Conservation (phyloP, 2,113 vertebrate genomes). For the Nibea coibor region DNA sequence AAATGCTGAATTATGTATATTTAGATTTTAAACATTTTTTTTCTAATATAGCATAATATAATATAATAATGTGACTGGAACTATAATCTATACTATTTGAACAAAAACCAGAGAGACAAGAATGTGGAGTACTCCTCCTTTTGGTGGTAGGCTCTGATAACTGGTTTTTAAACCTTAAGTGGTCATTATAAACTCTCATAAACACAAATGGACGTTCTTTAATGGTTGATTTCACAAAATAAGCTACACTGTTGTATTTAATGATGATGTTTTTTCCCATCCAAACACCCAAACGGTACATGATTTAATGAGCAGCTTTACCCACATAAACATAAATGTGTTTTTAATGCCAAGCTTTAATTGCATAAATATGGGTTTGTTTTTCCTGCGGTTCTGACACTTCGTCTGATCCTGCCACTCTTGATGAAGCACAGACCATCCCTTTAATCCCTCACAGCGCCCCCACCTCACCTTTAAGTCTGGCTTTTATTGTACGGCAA, state of each 20-base stretch:
- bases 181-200: constrained; percentile 51
- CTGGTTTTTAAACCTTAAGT: constrained; percentile 47
- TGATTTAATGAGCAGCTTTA: constrained; percentile 63
- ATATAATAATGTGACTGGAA: constrained; percentile 9
- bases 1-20: background rate
- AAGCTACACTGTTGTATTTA: constrained; percentile 45
- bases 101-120: background rate
- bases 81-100: background rate
- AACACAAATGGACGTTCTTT: constrained; percentile 57
- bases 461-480: constrained; percentile 53
- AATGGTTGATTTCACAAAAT: constrained; percentile 41
- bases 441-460: constrained; percentile 62
- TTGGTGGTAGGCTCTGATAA: constrained; percentile 31
- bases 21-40: background rate
- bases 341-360: constrained; percentile 60
- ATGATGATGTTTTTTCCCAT: constrained; percentile 41
- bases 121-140: background rate
- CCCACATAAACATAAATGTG: constrained; percentile 51
- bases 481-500: constrained; percentile 48
- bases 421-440: constrained; percentile 72
- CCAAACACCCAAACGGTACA: constrained; percentile 31
- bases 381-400: constrained; percentile 53
- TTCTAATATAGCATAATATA: background rate
- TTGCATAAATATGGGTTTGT: constrained; percentile 59
- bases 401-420: constrained; percentile 60